Percentiles rank a stretch among this genome's conserved stretches.
phyloP scores from a whole-genome alignment of 2,888 invertebrate genomes.

The Drosophila aldrichi region DNA sequence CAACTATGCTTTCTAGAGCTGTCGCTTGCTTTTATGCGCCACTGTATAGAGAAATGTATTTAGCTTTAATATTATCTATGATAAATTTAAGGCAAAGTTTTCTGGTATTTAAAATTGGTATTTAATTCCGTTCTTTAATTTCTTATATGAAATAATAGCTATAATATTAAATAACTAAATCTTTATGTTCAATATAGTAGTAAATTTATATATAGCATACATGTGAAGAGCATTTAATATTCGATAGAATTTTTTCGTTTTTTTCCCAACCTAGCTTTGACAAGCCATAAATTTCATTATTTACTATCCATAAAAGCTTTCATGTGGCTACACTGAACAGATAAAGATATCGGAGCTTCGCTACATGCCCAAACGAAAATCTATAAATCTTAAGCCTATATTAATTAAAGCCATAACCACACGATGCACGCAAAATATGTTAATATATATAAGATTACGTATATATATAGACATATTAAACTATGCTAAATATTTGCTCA shows the following conservation, averaged over 20 bases:
- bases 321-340: background rate
- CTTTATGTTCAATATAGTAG: no score
- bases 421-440: background rate
- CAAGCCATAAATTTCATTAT: slow-evolving; percentile 4
- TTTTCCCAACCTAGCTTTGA: background rate
- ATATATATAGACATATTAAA: background rate
- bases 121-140: no score
- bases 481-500: background rate
- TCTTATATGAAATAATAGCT: no score
- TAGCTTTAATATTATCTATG: background rate
- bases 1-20: background rate
- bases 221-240: background rate
- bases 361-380: background rate
- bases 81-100: background rate
- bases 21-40: background rate
- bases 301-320: slow-evolving; percentile 1
- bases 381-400: background rate
- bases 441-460: no score
- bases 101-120: no score
- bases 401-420: background rate
- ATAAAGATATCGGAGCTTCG: background rate
- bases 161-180: no score
- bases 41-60: background rate
- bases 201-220: background rate
- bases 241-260: background rate